Percentiles rank a stretch among this genome's conserved stretches.
Evolutionary conservation across 2,888 invertebrate species (phyloP).

Genomic region (Alloplasta piceator): DNA sequence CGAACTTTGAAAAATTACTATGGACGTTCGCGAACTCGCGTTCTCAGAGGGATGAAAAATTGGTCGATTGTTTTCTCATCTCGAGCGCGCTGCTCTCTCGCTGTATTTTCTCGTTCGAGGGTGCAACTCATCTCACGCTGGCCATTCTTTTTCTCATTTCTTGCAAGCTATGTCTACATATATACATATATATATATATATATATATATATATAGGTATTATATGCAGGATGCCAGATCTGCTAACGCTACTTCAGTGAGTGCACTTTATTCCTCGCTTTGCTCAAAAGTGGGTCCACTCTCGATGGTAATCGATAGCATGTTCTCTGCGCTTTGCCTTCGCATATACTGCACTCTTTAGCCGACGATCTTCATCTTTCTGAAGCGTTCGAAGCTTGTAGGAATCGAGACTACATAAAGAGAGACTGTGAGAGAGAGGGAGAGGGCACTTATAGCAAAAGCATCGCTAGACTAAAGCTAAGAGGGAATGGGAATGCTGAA

Average conservation of each 20-base stretch:
- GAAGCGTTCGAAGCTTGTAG: slow-evolving; percentile 7
- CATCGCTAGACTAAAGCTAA: slow-evolving; percentile 27
- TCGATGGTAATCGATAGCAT: slow-evolving; percentile 63
- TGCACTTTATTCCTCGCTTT: slow-evolving; percentile 61
- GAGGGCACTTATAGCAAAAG: slow-evolving; percentile 21
- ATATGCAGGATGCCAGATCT: slow-evolving; percentile 4
- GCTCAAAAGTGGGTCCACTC: slow-evolving; percentile 59
- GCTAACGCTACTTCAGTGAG: slow-evolving; percentile 27
- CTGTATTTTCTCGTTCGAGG: slow-evolving; percentile 8
- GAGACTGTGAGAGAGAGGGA: background rate
- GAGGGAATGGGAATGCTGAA: background rate
- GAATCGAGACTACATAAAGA: background rate
- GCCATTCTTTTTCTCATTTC: slow-evolving; percentile 35
- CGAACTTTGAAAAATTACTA: slow-evolving; percentile 60
- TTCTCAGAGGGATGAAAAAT: slow-evolving; percentile 54
- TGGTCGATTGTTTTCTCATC: slow-evolving; percentile 63
- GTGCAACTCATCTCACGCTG: slow-evolving; percentile 28
- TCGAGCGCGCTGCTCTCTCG: slow-evolving; percentile 20
- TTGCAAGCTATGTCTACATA: slow-evolving; percentile 8
- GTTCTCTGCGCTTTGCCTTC: slow-evolving; percentile 27
- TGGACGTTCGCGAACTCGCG: slow-evolving; percentile 32
- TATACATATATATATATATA: background rate
- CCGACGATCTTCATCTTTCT: slow-evolving; percentile 52
- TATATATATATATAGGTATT: slow-evolving; percentile 11
- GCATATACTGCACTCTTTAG: slow-evolving; percentile 30